Percentiles rank a stretch among this genome's conserved stretches.
phyloP scores from a whole-genome alignment of 1,140 invertebrate species.

The Drosophila teissieri region DNA sequence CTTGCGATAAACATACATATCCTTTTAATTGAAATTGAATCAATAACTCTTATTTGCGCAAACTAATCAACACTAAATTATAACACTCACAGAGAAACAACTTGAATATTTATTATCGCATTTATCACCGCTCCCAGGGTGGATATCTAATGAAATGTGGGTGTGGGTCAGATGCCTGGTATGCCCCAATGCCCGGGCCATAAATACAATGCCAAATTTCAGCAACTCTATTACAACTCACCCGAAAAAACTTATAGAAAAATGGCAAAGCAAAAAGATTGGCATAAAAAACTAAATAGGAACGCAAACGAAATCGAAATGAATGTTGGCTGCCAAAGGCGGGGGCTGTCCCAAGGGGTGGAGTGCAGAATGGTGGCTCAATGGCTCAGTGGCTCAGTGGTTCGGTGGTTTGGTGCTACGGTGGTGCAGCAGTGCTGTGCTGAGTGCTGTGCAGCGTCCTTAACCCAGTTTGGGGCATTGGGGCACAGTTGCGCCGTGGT shows the following conservation, averaged over 20 bases:
- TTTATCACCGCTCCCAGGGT: constrained; percentile 73
- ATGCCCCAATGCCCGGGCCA: constrained; percentile 37
- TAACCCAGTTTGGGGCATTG: constrained; percentile 59
- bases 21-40: constrained; percentile 83
- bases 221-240: constrained; percentile 79
- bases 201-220: constrained; percentile 79
- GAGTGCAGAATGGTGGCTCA: constrained; percentile 2
- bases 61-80: constrained; percentile 84
- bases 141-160: constrained; percentile 43
- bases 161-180: constrained; percentile 50
- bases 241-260: constrained; percentile 49
- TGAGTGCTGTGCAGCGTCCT: constrained; percentile 68
- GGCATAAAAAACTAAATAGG: constrained; percentile 30
- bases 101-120: constrained; percentile 82
- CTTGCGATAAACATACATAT: constrained; percentile 69
- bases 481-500: constrained; percentile 9
- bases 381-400: not conserved
- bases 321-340: constrained; percentile 63
- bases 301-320: constrained; percentile 58
- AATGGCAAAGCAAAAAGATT: constrained; percentile 15
- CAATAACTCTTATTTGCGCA: constrained; percentile 82
- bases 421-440: constrained; percentile 51
- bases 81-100: constrained; percentile 80
- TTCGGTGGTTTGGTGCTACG: not conserved
- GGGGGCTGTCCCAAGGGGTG: constrained; percentile 59